Evolutionary conservation across 2,888 invertebrate species (phyloP), one percentile per base, ranked within the genome.

Genomic region (Suillia variegata): DNA sequence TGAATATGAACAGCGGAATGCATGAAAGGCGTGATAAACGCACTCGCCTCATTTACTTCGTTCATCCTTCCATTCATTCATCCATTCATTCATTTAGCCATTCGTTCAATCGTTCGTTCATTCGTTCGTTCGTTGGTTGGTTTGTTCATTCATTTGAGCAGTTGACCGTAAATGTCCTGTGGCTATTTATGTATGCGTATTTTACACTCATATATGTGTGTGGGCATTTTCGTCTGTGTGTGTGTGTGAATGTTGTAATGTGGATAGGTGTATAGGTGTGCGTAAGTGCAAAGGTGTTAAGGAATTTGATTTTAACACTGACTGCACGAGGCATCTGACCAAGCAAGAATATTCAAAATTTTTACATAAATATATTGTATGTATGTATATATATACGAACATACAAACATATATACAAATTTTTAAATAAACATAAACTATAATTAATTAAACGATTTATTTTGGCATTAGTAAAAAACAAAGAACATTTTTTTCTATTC

Each of bases 271-370:
- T 73, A 73, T 73, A 73, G 71, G 72, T 74, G 74, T 70, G 15
- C 3, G 38, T 38, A n/a, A 38, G n/a, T 45, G 20, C 18, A 45
- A 61, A 59, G 65, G 64, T 75, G 73, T 73, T 68, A 68, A 74
- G 75, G 78, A 77, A 77, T 78, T 77, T 77, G 74, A 78, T 78
- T 77, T 78, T 76, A 66, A 76, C 78, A 78, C 78, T 73, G 71
- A 73, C 55, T 61, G 56, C 56, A 61, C 51, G 42, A 26, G 45
- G 5, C 2, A 50, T n/a, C n/a, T n/a, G n/a, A n/a, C n/a, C n/a
- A n/a, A n/a, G n/a, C n/a, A n/a, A n/a, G n/a, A n/a, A n/a, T n/a
- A n/a, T n/a, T n/a, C n/a, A n/a, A n/a, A n/a, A n/a, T n/a, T n/a
- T n/a, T n/a, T n/a, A n/a, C n/a, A n/a, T n/a, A n/a, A n/a, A n/a